A percentile compares a stretch with the other conserved stretches of the same genome.
Conservation (phyloP, 2,113 vertebrate genomes). For the Chloropsis cyanopogon region DNA sequence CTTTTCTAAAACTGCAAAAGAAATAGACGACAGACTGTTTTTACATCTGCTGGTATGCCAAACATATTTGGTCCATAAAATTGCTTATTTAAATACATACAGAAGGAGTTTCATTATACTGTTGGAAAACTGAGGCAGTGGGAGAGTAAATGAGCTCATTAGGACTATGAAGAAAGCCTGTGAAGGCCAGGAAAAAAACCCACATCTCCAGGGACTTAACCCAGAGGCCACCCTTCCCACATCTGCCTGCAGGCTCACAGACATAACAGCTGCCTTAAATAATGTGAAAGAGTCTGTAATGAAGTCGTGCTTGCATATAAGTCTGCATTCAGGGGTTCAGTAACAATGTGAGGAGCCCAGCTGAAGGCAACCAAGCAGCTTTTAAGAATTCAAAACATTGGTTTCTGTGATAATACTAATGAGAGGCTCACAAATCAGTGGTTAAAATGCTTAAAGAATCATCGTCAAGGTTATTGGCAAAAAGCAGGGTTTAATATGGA, state of each 20-base stretch:
- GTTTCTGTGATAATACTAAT: background rate
- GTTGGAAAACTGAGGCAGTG: background rate
- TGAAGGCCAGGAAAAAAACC: background rate
- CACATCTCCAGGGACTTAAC: background rate
- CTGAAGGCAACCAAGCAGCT: background rate
- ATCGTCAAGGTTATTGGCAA: background rate
- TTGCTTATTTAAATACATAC: background rate
- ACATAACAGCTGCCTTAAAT: background rate
- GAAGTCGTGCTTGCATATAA: background rate
- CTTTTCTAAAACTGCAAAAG: too few relatives aligned
- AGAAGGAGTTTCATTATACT: background rate
- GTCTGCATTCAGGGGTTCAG: background rate
- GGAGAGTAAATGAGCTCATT: background rate
- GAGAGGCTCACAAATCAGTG: background rate
- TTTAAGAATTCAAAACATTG: background rate
- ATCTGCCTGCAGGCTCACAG: background rate
- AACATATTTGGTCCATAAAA: background rate
- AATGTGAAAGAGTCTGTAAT: background rate
- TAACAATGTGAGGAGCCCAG: background rate
- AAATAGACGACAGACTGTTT: too few relatives aligned
- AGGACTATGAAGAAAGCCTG: background rate
- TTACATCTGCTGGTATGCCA: background rate
- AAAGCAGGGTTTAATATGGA: background rate
- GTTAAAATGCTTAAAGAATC: background rate
- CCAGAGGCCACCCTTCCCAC: accelerated